Evolutionary conservation across 2,797 vertebrate species (phyloP), one percentile per base, ranked within the genome.

Genomic region (Tapirus indicus): DNA sequence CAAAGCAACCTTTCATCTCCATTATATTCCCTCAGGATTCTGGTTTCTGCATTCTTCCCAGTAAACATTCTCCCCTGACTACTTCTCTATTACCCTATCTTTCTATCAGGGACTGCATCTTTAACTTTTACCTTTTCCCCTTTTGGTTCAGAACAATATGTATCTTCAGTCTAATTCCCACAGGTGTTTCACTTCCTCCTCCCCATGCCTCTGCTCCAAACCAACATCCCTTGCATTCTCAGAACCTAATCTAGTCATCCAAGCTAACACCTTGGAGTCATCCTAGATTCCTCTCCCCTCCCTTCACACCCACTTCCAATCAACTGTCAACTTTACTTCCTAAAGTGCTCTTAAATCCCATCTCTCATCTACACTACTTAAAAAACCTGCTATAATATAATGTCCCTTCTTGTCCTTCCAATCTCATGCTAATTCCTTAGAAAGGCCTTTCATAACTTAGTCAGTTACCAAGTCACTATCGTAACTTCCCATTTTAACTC

Each of bases 21-120:
- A 90, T 72, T 69, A 21, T 54, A 90, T 32, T 91, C n/a, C 47
- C 38, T 91, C 27, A 41, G 60, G 80, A 74, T 93, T 97, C 72
- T 71, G 32, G 21, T 84, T 88, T 94, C 77, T 94, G 41, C 23
- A 64, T 89, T 69, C 35, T 69, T 77, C 54, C 62, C 32, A 66
- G 12, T 79, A 20, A 94, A 86, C 35, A 38, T 87, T 62, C 29
- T 92, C 77, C 77, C 64, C n/a, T 75, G 29, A 77, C 69, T 41
- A 75, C 32, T 41, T 92, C 44, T n/a, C 38, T 90, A 60, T 20
- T 69, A 86, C 27, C 49, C 88, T 54, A 14, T 91, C 38, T 91
- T 95, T 79, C 3, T 25, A 62, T 60, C 49, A 75, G n/a, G 44
- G n/a, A 86, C 41, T 58, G 29, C 47, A 66, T 54, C 38, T 78